Evolutionary conservation across 2,113 vertebrate genomes (phyloP).

Genomic region (Takifugu flavidus): DNA sequence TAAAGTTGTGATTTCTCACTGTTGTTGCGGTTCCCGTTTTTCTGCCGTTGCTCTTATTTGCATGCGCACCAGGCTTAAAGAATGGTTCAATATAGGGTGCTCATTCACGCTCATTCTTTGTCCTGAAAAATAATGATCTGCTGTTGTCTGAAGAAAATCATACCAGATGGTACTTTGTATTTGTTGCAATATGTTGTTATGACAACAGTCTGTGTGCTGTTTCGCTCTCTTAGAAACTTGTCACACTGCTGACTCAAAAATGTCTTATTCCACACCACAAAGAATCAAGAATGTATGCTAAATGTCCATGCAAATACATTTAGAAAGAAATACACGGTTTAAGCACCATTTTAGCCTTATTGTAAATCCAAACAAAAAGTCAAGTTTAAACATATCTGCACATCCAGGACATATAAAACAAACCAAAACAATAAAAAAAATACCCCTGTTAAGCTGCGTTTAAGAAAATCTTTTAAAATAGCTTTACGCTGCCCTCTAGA

Average conservation of each 20-base stretch:
- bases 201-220: conserved; percentile 73
- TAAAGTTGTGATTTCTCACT: not conserved
- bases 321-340: not conserved
- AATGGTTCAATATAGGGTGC: conserved; percentile 10
- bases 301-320: too few species aligned
- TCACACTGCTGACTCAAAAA: conserved; percentile 47
- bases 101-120: conserved; percentile 48
- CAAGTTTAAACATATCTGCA: not conserved
- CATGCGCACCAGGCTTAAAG: not conserved
- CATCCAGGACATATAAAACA: not conserved
- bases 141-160: conserved; percentile 64
- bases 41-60: not conserved
- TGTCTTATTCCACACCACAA: conserved; percentile 17
- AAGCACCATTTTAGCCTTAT: not conserved
- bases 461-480: not conserved
- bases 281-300: not conserved
- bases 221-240: conserved; percentile 65
- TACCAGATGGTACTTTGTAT: conserved; percentile 69
- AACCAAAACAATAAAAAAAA: too few species aligned
- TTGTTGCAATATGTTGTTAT: conserved; percentile 77
- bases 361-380: not conserved
- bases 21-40: conserved; percentile 3
- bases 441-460: too few species aligned
- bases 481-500: conserved; percentile 50
- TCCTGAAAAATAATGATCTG: conserved; percentile 64